Conservation (phyloP, 2,797 vertebrate species). For the Monodelphis domestica region DNA sequence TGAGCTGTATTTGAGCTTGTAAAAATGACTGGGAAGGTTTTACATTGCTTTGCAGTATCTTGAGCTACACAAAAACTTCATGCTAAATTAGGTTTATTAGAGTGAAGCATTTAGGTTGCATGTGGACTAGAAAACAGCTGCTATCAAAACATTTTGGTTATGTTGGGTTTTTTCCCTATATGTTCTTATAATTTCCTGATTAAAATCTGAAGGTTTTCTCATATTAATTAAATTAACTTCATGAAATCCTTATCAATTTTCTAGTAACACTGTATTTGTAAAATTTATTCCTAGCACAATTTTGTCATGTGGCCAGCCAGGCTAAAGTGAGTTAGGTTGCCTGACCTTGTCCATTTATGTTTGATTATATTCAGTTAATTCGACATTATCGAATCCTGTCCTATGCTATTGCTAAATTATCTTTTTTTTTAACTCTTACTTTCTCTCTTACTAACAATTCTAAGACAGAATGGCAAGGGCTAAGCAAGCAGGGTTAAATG, state of each 20-base stretch:
- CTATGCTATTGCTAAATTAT: background rate
- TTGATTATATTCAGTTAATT: background rate
- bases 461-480: too few species aligned
- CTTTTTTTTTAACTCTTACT: too few species aligned
- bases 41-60: constrained; percentile 62
- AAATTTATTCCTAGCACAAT: background rate
- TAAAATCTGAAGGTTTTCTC: background rate
- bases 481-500: too few species aligned
- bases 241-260: background rate
- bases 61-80: constrained; percentile 48
- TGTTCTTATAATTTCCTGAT: background rate
- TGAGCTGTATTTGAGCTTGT: background rate
- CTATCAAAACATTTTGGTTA: background rate
- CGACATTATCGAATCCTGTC: background rate
- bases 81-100: constrained; percentile 71
- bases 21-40: background rate
- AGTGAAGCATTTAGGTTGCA: constrained; percentile 50
- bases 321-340: background rate
- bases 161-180: background rate
- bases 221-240: background rate
- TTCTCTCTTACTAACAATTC: too few species aligned
- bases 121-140: constrained; percentile 63
- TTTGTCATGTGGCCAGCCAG: constrained; percentile 1
- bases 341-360: background rate
- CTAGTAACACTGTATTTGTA: background rate